Evolutionary conservation across 1,140 invertebrate genomes (phyloP).

Genomic region (Musca domestica): DNA sequence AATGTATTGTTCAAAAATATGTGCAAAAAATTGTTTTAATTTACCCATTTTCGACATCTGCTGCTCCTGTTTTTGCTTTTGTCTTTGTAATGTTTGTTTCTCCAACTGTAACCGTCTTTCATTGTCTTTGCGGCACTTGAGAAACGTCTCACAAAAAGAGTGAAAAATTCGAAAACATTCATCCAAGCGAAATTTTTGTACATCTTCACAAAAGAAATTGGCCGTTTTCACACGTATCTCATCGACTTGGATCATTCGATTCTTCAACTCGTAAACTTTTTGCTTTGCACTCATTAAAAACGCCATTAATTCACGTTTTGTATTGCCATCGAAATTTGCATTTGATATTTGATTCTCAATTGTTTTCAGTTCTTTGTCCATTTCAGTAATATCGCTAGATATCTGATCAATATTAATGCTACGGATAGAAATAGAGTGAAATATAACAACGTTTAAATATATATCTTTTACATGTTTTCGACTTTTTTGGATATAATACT

Average conservation of each 20-base stretch:
- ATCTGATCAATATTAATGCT: slow-evolving; percentile 4
- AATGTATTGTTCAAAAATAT: no score
- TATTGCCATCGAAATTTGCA: no score
- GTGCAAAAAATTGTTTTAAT: no score
- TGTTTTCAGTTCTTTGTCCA: not conserved
- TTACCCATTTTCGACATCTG: slow-evolving; percentile 60
- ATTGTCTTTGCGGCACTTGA: slow-evolving; percentile 77
- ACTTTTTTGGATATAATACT: no score
- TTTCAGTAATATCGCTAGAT: not conserved
- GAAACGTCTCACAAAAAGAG: slow-evolving; percentile 82
- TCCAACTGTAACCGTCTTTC: slow-evolving; percentile 74
- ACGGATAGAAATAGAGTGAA: no score
- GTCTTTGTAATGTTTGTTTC: slow-evolving; percentile 72
- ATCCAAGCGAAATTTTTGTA: slow-evolving; percentile 86
- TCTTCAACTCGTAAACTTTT: slow-evolving; percentile 53
- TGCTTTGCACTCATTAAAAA: slow-evolving; percentile 54
- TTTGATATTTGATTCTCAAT: no score
- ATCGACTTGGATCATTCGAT: slow-evolving; percentile 80
- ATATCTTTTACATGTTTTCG: no score
- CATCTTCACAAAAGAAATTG: slow-evolving; percentile 94
- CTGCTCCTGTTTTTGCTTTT: slow-evolving; percentile 74
- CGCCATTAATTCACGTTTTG: slow-evolving; percentile 63
- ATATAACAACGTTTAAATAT: no score
- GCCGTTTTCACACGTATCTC: slow-evolving; percentile 74
- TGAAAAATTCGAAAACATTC: slow-evolving; percentile 91